These are phyloP conservation scores for Onychomys arenicola DNA, from an alignment of 2,797 vertebrate genomes.

Conservation along the genomic window DNA sequence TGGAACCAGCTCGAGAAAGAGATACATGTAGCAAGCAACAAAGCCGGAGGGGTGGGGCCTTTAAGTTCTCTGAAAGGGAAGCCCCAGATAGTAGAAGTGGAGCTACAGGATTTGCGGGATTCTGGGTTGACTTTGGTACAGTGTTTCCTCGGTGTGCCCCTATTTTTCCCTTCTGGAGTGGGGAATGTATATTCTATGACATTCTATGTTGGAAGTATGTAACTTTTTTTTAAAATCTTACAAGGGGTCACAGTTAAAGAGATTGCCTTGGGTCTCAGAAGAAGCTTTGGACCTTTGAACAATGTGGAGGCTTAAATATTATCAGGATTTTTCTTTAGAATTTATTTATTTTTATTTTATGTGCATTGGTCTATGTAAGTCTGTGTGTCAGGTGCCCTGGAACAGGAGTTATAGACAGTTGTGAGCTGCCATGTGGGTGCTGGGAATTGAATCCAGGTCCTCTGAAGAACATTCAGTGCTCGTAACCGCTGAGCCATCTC, in stretches of 20 bases:
- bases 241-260: neutral
- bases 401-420: too few species aligned
- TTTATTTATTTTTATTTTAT: too few species aligned
- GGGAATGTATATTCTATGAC: neutral
- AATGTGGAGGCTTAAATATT: neutral
- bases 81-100: neutral
- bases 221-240: neutral
- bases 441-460: too few species aligned
- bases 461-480: too few species aligned
- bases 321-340: neutral
- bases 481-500: too few species aligned
- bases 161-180: too few species aligned
- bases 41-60: neutral
- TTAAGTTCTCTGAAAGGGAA: neutral
- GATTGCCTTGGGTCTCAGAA: neutral
- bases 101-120: neutral
- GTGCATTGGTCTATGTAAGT: too few species aligned
- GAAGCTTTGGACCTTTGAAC: neutral
- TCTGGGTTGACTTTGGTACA: neutral
- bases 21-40: neutral
- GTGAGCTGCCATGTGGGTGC: too few species aligned
- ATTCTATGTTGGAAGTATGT: neutral
- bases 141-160: neutral
- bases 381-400: too few species aligned
- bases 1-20: neutral